A percentile compares a stretch with the other conserved stretches of the same genome.
These are phyloP conservation scores for Drosophila subquinaria DNA, from an alignment of 2,888 invertebrate genomes.

Conservation along the genomic window DNA sequence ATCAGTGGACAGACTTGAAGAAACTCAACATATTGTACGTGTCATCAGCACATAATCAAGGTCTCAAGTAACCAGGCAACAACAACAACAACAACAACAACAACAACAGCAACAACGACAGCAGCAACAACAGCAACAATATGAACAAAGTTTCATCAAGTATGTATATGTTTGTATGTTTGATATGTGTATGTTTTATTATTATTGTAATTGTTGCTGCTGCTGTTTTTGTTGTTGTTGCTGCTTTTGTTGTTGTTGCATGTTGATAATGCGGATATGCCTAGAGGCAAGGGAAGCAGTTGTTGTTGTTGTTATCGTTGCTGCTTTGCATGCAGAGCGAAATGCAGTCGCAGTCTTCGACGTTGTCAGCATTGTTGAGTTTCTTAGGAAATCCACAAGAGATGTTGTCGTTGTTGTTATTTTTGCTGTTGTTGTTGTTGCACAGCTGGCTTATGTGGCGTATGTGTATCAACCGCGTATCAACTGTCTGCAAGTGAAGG, in stretches of 20 bases:
- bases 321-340: slow-evolving; percentile 54
- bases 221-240: slow-evolving; percentile 9
- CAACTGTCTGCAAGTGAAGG: slow-evolving; percentile 41
- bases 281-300: slow-evolving; percentile 1
- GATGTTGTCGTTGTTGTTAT: slow-evolving; percentile 15
- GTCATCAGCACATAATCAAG: slow-evolving; percentile 67
- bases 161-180: slow-evolving; percentile 7
- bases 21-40: slow-evolving; percentile 58
- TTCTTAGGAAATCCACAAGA: slow-evolving; percentile 46
- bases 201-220: slow-evolving; percentile 24
- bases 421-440: slow-evolving; percentile 29
- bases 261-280: slow-evolving; percentile 57
- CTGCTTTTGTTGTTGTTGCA: slow-evolving; percentile 20
- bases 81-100: slow-evolving; percentile 15
- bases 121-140: slow-evolving; percentile 8
- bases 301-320: slow-evolving; percentile 6
- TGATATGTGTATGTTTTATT: slow-evolving; percentile 29
- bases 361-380: slow-evolving; percentile 50
- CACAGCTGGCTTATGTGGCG: slow-evolving; percentile 46
- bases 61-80: slow-evolving; percentile 45
- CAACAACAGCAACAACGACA: too few species aligned
- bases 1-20: slow-evolving; percentile 26
- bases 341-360: slow-evolving; percentile 31
- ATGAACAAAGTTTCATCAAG: slow-evolving; percentile 34
- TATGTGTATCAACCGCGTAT: slow-evolving; percentile 39